These are phyloP conservation scores for Peribatodes rhomboidaria DNA, from an alignment of 2,888 invertebrate species.

Conservation along the genomic window DNA sequence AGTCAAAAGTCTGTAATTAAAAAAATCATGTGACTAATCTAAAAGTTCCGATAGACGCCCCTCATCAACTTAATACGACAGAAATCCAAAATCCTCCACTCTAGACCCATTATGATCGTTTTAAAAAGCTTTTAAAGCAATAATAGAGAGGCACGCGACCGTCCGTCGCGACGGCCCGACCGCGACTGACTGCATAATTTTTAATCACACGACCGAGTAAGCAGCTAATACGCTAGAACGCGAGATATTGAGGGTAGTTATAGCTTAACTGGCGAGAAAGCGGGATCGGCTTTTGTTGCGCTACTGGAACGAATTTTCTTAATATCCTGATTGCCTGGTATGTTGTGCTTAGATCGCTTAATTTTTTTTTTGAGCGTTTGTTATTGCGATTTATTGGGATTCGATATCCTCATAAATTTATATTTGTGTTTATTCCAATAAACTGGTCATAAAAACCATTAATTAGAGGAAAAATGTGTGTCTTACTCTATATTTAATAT, in stretches of 20 bases:
- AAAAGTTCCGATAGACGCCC: conserved; percentile 2
- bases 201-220: conserved; percentile 85
- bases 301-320: conserved; percentile 61
- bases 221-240: conserved; percentile 85
- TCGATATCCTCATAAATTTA: not conserved
- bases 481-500: too few relatives aligned
- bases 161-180: conserved; percentile 57
- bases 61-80: conserved; percentile 31
- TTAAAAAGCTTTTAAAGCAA: conserved; percentile 76
- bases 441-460: too few relatives aligned
- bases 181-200: conserved; percentile 79
- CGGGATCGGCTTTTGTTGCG: conserved; percentile 63
- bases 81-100: conserved; percentile 38
- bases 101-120: conserved; percentile 63
- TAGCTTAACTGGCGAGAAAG: conserved; percentile 65
- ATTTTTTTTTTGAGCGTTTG: conserved; percentile 25
- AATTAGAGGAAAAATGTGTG: too few relatives aligned
- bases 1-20: not conserved
- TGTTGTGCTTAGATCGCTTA: conserved; percentile 24
- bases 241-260: conserved; percentile 68
- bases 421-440: too few relatives aligned
- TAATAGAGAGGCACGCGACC: conserved; percentile 70
- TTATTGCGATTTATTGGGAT: conserved; percentile 4
- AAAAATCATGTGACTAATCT: not conserved
- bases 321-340: conserved; percentile 55